phyloP scores from a whole-genome alignment of 2,797 vertebrate genomes.

The Sebastes nivosus region DNA sequence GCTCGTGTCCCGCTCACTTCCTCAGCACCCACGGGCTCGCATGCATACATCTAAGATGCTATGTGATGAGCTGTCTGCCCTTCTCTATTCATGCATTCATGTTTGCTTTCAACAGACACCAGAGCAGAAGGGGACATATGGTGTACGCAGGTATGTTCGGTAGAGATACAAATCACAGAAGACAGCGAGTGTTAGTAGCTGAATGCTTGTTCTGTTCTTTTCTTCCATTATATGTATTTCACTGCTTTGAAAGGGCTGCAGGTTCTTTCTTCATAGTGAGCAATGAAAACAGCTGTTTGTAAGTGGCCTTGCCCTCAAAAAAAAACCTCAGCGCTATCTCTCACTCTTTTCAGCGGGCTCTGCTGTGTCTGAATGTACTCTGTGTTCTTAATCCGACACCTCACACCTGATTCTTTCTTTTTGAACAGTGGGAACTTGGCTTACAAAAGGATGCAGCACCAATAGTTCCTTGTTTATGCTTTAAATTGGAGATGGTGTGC shows the following conservation, averaged over 20 bases:
- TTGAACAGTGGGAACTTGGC: neutral
- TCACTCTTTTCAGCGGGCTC: neutral
- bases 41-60: neutral
- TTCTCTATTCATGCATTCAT: neutral
- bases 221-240: neutral
- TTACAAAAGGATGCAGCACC: neutral
- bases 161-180: slow-evolving; percentile 3
- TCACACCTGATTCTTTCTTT: neutral
- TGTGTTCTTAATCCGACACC: slow-evolving; percentile 6
- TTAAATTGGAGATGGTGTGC: neutral
- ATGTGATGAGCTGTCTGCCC: slow-evolving; percentile 7
- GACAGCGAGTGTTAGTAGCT: neutral
- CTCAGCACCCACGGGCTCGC: neutral
- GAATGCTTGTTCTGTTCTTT: neutral
- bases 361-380: slow-evolving; percentile 7
- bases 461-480: neutral
- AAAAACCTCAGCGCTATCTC: neutral
- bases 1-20: neutral
- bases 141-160: slow-evolving; percentile 10
- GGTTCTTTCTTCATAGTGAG: neutral
- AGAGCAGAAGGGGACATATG: slow-evolving; percentile 7
- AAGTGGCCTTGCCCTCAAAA: slow-evolving; percentile 22
- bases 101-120: neutral
- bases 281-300: slow-evolving; percentile 34
- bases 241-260: neutral